These are phyloP conservation scores for Branchellion lobata DNA, from an alignment of 2,888 invertebrate species.

Conservation along the genomic window DNA sequence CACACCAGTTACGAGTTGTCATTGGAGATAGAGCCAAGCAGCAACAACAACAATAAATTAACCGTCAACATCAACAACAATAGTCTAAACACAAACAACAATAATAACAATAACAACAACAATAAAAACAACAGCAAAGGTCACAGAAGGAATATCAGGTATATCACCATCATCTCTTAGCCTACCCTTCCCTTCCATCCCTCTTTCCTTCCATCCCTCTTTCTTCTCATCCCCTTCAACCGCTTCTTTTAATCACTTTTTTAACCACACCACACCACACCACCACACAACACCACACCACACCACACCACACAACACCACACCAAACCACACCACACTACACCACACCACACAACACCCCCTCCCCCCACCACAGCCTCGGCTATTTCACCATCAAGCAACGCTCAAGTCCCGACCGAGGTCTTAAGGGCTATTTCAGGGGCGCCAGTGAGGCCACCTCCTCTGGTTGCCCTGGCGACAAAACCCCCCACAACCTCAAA, in stretches of 20 bases:
- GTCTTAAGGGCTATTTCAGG: no score
- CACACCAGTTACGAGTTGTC: constrained; percentile 8
- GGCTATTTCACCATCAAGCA: constrained; percentile 28
- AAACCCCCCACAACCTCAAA: background rate
- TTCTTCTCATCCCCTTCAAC: no score
- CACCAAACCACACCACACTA: background rate
- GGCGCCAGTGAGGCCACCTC: no score
- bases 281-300: no score
- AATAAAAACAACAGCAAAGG: background rate
- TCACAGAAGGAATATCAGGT: background rate
- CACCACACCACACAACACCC: background rate
- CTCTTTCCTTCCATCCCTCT: background rate
- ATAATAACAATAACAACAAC: background rate
- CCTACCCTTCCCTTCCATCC: no score
- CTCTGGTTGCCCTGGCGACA: background rate
- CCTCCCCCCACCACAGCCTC: constrained; percentile 4
- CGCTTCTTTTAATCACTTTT: background rate
- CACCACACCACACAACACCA: background rate
- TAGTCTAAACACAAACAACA: no score
- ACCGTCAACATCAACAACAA: no score
- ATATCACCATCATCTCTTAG: constrained; percentile 3
- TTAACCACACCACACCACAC: no score
- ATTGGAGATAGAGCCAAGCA: background rate
- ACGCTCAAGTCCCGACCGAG: background rate
- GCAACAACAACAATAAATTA: no score